Percentiles rank a stretch among this genome's conserved stretches.
Evolutionary conservation across 2,113 vertebrate genomes (phyloP).

Genomic region (Periophthalmodon schlosseri): DNA sequence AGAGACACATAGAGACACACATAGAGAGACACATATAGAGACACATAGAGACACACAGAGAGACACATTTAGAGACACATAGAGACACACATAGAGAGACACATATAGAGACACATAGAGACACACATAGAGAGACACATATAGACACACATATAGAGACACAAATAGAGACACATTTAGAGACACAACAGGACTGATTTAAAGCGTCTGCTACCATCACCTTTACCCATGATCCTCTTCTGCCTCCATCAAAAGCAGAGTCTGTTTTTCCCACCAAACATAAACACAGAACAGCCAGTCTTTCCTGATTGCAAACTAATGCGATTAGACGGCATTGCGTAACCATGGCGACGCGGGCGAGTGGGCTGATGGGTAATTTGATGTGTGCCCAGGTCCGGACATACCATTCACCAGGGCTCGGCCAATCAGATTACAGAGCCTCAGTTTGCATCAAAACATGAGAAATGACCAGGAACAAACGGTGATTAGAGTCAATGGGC

Average conservation of each 20-base stretch:
- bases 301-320: slow-evolving; percentile 70
- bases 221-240: background rate
- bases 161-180: too few relatives aligned
- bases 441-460: slow-evolving; percentile 61
- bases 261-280: slow-evolving; percentile 1
- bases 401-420: slow-evolving; percentile 63
- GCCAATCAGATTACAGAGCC: slow-evolving; percentile 76
- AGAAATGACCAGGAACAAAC: slow-evolving; percentile 66
- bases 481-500: slow-evolving; percentile 18
- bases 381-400: slow-evolving; percentile 64
- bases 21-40: too few relatives aligned
- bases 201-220: too few relatives aligned
- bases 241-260: background rate
- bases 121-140: too few relatives aligned
- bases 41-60: too few relatives aligned
- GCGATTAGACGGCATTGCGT: slow-evolving; percentile 73
- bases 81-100: too few relatives aligned
- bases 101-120: too few relatives aligned
- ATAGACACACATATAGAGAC: too few relatives aligned
- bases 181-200: too few relatives aligned
- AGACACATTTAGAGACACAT: too few relatives aligned
- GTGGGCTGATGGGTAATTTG: slow-evolving; percentile 61
- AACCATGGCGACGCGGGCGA: slow-evolving; percentile 70
- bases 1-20: too few relatives aligned
- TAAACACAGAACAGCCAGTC: slow-evolving; percentile 15